These are phyloP conservation scores for Actinopyga echinites DNA, from an alignment of 53 echinoderm and acorn worm genomes.

Conservation along the genomic window DNA sequence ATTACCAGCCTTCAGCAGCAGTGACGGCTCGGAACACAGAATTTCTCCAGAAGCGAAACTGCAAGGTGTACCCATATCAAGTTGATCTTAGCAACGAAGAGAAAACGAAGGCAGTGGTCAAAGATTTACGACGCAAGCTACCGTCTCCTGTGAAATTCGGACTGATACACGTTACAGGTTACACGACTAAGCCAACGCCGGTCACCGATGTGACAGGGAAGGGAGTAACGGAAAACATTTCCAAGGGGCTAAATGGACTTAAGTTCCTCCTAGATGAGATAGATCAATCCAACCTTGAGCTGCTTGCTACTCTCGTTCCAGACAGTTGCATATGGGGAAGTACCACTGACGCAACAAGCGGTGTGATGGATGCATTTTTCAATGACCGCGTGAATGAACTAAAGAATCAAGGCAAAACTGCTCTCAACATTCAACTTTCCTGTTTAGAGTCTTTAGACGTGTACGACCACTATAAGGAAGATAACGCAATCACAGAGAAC, in stretches of 20 bases:
- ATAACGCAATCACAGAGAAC: constrained; percentile 34
- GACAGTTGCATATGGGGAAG: constrained; percentile 65
- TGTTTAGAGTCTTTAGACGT: constrained; percentile 69
- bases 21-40: constrained; percentile 53
- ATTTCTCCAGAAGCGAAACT: constrained; percentile 57
- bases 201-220: neutral
- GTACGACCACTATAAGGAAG: constrained; percentile 37
- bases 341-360: constrained; percentile 67
- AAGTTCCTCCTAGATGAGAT: constrained; percentile 56
- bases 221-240: constrained; percentile 11
- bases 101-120: neutral
- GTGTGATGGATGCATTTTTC: constrained; percentile 58
- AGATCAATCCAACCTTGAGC: constrained; percentile 60
- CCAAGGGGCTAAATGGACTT: constrained; percentile 7
- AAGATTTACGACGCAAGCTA: neutral
- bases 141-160: constrained; percentile 24
- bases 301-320: constrained; percentile 70
- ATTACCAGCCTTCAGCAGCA: constrained; percentile 7
- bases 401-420: constrained; percentile 58
- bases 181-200: neutral
- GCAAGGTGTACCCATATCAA: constrained; percentile 54
- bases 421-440: constrained; percentile 71
- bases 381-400: constrained; percentile 66
- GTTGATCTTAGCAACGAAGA: constrained; percentile 49
- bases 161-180: constrained; percentile 25